Evolutionary conservation across 2,888 invertebrate genomes (phyloP), one percentile per base, ranked within the genome.

Genomic region (Drosophila eohydei): DNA sequence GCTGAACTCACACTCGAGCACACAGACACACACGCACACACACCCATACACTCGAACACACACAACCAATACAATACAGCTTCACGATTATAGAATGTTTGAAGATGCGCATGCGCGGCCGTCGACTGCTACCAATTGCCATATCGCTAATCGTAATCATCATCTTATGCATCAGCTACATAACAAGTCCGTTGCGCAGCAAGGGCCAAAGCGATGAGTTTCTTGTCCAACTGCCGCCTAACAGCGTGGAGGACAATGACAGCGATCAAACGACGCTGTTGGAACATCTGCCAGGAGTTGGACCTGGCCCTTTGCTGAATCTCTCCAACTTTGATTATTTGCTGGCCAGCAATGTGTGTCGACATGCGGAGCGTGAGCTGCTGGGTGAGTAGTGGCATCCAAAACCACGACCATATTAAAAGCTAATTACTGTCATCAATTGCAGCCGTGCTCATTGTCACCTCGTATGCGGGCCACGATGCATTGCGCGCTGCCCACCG

Each of bases 381-480:
- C 60, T 92, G 55, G 92, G 92, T 92, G 48, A 72, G 83, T 68
- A 2, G 6, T 21, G 12, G 1, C 21, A 7, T 30, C 0, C 3
- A 8, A 4, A 3, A 21, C 5, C 0, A 11, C 40, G 12, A n/a
- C n/a, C 28, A 8, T 9, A 28, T 30, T 7, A 4, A 30, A n/a
- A 14, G 9, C 12, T 34, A 34, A 50, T 21, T 34, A 1, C 12
- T 4, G 6, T 50, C 16, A 5, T 50, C 34, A 16, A 30, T 40
- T 40, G 9, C 44, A 93, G 93, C 92, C 46, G 80, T 93, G 54
- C 93, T 95, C 59, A 93, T 97, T 64, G 94, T 97, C 30, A 97
- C 97, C 14, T 97, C 97, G 0, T 96, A 96, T 92, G 95, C 95
- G 21, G 96, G 95, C 0, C 95, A 97, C 91, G 94, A 95, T 36